These are phyloP conservation scores for Scarus forsteni DNA, from an alignment of 2,797 vertebrate species.

Conservation along the genomic window DNA sequence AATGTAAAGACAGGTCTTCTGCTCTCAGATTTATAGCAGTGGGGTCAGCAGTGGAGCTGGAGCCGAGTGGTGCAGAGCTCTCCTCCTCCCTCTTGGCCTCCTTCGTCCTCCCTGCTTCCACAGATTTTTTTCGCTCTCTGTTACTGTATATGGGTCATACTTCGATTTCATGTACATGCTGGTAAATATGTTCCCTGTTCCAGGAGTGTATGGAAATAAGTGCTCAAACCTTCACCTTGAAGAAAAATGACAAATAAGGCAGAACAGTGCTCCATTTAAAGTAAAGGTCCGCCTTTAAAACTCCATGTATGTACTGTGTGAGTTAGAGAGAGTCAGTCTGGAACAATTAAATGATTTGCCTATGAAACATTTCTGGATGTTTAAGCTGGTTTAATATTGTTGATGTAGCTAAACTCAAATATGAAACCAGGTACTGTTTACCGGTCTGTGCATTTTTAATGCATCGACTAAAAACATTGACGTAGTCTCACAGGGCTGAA, in stretches of 20 bases:
- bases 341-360: too few species aligned
- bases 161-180: constrained; percentile 37
- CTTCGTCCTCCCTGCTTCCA: constrained; percentile 29
- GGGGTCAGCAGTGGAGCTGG: constrained; percentile 79
- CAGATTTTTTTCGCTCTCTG: constrained; percentile 54
- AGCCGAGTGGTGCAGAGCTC: constrained; percentile 75
- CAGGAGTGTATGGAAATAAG: constrained; percentile 41
- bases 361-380: too few species aligned
- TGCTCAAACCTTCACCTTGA: constrained; percentile 26
- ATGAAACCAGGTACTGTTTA: neutral
- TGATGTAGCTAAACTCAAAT: neutral
- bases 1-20: constrained; percentile 40
- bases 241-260: constrained; percentile 6
- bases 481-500: too few species aligned
- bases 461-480: neutral
- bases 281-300: constrained; percentile 33
- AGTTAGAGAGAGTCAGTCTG: neutral
- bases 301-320: neutral
- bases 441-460: neutral
- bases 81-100: constrained; percentile 58
- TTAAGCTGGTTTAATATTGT: too few species aligned
- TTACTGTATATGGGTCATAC: constrained; percentile 79
- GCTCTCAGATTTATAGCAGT: constrained; percentile 70
- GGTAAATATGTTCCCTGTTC: constrained; percentile 52
- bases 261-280: constrained; percentile 45